phyloP scores from a whole-genome alignment of 2,113 vertebrate genomes.

The Pterophyllum scalare region DNA sequence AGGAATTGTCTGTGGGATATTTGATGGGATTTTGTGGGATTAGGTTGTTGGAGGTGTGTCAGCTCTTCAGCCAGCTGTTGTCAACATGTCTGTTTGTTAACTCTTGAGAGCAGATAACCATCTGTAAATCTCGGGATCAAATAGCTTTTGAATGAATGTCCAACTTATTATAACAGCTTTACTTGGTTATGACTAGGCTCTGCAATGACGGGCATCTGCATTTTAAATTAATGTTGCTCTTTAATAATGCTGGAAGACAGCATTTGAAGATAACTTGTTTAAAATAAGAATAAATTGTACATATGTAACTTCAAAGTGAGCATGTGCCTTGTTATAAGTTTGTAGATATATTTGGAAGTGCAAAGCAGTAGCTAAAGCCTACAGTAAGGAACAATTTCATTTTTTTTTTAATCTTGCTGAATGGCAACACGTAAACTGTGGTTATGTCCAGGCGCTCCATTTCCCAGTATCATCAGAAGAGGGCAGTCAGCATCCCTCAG shows the following conservation, averaged over 20 bases:
- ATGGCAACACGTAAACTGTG: neutral
- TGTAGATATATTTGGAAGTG: slow-evolving; percentile 1
- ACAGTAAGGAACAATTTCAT: neutral
- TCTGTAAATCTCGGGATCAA: neutral
- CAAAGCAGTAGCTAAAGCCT: neutral
- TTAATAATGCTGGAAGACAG: neutral
- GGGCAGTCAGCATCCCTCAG: slow-evolving; percentile 33
- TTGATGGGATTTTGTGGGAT: slow-evolving; percentile 34
- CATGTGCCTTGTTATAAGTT: neutral
- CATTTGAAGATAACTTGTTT: neutral
- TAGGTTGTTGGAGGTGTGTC: slow-evolving; percentile 9
- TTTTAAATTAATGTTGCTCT: neutral
- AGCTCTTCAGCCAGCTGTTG: neutral
- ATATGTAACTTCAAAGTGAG: neutral
- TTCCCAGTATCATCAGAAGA: slow-evolving; percentile 33
- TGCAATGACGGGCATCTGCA: neutral
- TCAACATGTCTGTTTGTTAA: slow-evolving; percentile 12
- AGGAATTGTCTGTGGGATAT: slow-evolving; percentile 16
- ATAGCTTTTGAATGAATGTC: neutral
- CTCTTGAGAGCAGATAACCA: neutral
- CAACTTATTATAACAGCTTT: neutral
- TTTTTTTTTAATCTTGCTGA: neutral
- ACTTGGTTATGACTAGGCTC: neutral
- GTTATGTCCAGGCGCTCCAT: neutral
- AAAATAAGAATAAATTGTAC: neutral